phyloP scores from a whole-genome alignment of 2,113 vertebrate genomes.

The Pungitius pungitius region DNA sequence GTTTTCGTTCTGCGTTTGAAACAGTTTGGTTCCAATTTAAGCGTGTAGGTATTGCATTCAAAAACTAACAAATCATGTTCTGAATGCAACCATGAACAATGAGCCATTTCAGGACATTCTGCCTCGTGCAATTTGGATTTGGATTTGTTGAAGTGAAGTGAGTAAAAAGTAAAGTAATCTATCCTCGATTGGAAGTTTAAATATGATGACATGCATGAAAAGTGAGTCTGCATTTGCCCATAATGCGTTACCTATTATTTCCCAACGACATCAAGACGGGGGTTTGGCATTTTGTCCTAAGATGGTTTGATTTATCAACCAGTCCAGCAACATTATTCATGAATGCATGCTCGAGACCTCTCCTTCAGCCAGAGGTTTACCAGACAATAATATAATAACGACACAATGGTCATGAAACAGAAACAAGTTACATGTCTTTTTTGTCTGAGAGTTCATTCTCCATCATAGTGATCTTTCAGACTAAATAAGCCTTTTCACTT shows the following conservation, averaged over 20 bases:
- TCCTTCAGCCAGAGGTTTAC: background rate
- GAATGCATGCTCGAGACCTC: background rate
- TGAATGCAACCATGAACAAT: constrained; percentile 47
- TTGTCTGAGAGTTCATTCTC: constrained; percentile 2
- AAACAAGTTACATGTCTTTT: background rate
- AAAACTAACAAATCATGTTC: constrained; percentile 35
- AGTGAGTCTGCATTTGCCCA: background rate
- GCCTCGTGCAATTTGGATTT: constrained; percentile 8
- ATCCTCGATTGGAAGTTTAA: background rate
- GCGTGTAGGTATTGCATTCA: constrained; percentile 26
- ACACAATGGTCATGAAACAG: background rate
- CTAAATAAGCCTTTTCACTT: background rate
- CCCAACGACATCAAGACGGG: background rate
- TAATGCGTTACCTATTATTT: background rate
- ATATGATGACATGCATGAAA: background rate
- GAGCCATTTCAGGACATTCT: constrained; percentile 3
- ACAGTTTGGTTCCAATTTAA: constrained; percentile 21
- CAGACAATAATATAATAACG: background rate
- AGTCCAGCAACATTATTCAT: background rate
- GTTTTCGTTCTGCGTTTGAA: constrained; percentile 10
- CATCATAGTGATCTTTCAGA: constrained; percentile 7
- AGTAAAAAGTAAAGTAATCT: background rate
- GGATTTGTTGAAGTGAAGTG: constrained; percentile 7
- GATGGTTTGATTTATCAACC: background rate
- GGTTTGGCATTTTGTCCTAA: background rate